Base-by-base conservation (phyloP, 2,113 vertebrate genomes). In the Gallinago undulata region DNA sequence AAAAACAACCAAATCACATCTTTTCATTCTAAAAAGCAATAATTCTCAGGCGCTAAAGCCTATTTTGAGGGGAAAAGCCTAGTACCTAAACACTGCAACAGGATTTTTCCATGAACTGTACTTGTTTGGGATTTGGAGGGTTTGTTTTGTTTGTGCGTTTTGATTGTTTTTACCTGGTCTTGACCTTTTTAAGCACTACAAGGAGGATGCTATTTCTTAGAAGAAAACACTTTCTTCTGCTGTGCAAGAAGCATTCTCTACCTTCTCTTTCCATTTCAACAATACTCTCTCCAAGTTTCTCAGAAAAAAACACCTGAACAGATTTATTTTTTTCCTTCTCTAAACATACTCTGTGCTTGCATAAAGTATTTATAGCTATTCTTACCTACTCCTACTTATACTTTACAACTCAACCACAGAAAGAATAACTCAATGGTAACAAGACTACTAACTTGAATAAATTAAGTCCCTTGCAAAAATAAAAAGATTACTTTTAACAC, bases 11-110 rank as follows among this genome's bases (percentile, higher is more conserved):
- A 21, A 55, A 56, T 9, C 0, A 7, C 39, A 19, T 5, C 6
- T 55, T 74, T n/a, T 31, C 5, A 7, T 43, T 28, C 7, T 39
- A 23, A 73, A 80, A 18, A 50, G 28, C 11, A 51, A 3, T 25
- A 30, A 15, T 19, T 47, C 22, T 33, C 19, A 39, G 11, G 8
- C 53, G 59, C 21, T 10, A 30, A 24, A 4, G 4, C 5, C 9
- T 25, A 0, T 57, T 62, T 37, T 7, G 4, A 13, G 6, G 25
- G 4, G 27, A 30, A 2, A 33, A 53, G 17, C 41, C 10, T 2
- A 30, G 7, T 0, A 67, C 27, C 30, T 25, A 30, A 74, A n/a
- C 25, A 62, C 27, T 27, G 28, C 17, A 72, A 31, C 0, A n/a
- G 19, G 45, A 53, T 27, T 37, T 53, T 59, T 23, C 66, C 41